Evolutionary conservation across 2,797 vertebrate species (phyloP).

Genomic region (Diplodus sargus): DNA sequence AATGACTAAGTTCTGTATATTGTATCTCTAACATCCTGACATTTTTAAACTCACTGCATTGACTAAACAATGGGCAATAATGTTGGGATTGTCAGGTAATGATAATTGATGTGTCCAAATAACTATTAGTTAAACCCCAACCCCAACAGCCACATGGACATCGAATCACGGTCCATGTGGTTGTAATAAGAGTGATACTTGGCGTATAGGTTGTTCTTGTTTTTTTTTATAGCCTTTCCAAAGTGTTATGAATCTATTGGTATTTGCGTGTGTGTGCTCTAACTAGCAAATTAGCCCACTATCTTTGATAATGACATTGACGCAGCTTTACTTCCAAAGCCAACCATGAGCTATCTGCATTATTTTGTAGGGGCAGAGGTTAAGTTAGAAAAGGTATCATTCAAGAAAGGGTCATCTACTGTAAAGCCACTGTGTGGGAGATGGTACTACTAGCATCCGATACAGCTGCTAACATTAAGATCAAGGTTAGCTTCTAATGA

Average conservation of each 20-base stretch:
- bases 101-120: neutral
- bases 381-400: neutral
- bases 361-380: neutral
- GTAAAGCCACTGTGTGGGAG: too few species aligned
- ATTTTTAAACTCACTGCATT: conserved; percentile 29
- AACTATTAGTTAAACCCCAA: neutral
- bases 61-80: neutral
- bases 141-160: neutral
- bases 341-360: neutral
- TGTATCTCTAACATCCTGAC: neutral
- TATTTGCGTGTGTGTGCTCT: too few species aligned
- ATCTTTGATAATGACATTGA: neutral
- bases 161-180: too few species aligned
- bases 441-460: too few species aligned
- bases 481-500: neutral
- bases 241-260: too few species aligned
- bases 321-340: neutral
- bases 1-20: too few species aligned
- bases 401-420: neutral
- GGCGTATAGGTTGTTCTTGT: too few species aligned
- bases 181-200: too few species aligned
- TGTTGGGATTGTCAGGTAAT: conserved; percentile 3
- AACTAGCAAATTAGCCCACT: neutral
- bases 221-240: too few species aligned
- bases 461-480: too few species aligned